Conservation (phyloP, 2,888 invertebrate genomes). For the Dynastes tityus region DNA sequence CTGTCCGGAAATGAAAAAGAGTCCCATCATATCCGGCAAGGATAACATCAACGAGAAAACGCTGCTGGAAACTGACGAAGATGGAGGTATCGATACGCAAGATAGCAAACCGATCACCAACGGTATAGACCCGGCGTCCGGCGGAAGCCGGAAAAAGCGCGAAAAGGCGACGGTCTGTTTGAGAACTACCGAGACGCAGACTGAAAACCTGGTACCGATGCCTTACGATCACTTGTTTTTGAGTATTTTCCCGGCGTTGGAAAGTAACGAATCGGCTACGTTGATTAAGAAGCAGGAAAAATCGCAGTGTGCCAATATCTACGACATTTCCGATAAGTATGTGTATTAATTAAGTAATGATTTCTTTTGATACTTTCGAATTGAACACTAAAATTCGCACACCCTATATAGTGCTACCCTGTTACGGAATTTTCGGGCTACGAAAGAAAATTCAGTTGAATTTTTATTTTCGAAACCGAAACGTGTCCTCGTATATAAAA, state of each 20-base stretch:
- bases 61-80: conserved; percentile 69
- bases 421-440: too few relatives aligned
- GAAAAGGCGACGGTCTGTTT: conserved; percentile 17
- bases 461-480: too few relatives aligned
- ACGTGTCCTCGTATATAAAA: too few relatives aligned
- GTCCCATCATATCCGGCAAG: conserved; percentile 60
- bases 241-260: conserved; percentile 76
- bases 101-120: conserved; percentile 43
- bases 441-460: too few relatives aligned
- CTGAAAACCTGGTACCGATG: conserved; percentile 80
- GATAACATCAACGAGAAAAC: conserved; percentile 63
- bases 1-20: conserved; percentile 76
- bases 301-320: conserved; percentile 69
- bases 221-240: conserved; percentile 84
- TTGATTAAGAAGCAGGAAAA: conserved; percentile 59
- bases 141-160: conserved; percentile 27
- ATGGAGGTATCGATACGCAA: conserved; percentile 52
- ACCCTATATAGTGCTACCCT: too few relatives aligned
- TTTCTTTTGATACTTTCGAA: too few relatives aligned
- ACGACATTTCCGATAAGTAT: conserved; percentile 77
- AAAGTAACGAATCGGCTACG: conserved; percentile 64
- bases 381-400: too few relatives aligned
- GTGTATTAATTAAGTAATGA: conserved; percentile 1
- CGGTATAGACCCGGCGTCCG: conserved; percentile 38
- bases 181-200: conserved; percentile 74